Conservation (phyloP, 2,113 vertebrate genomes). For the Ceyx cyanopectus region DNA sequence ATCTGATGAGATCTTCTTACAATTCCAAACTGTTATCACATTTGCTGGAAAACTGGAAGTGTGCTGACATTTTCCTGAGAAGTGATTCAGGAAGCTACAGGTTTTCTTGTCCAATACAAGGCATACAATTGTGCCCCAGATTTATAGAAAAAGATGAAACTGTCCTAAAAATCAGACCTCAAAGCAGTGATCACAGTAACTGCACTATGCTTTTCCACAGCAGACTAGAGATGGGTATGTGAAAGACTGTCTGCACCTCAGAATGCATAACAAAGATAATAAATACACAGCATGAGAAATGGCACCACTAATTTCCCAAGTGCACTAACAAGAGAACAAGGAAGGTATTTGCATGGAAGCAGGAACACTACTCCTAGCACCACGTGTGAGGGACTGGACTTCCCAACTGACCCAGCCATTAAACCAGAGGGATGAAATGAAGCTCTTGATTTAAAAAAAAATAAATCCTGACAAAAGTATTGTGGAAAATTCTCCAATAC, state of each 20-base stretch:
- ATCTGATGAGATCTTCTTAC: neutral
- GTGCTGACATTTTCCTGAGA: neutral
- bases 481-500: neutral
- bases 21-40: neutral
- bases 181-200: neutral
- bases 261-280: neutral
- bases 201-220: neutral
- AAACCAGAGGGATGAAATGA: neutral
- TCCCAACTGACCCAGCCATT: neutral
- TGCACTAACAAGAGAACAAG: neutral
- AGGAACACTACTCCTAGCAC: neutral
- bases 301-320: neutral
- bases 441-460: neutral
- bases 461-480: neutral
- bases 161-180: neutral
- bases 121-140: neutral
- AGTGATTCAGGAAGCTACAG: neutral
- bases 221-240: neutral
- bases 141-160: neutral
- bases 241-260: neutral
- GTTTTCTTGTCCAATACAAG: neutral
- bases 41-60: neutral
- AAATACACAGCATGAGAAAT: neutral
- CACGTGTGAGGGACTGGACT: neutral
- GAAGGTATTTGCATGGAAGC: neutral